Percentiles rank a stretch among this genome's conserved stretches.
Conservation (phyloP, 2,888 invertebrate species). For the Eupithecia subumbrata region DNA sequence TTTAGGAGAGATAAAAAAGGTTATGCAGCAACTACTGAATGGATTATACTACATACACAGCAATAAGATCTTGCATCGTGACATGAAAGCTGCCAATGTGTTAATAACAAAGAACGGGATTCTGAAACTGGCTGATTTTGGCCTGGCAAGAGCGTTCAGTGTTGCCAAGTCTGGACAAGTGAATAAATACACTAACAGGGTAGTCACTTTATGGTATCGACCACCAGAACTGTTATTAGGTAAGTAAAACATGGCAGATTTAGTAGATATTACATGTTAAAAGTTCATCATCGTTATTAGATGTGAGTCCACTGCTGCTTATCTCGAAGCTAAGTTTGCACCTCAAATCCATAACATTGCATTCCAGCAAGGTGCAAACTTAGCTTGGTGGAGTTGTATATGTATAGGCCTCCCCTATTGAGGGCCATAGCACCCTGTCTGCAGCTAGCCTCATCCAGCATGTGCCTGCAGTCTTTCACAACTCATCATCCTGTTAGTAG, state of each 20-base stretch:
- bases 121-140: conserved; percentile 98
- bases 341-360: too few species aligned
- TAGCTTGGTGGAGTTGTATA: too few species aligned
- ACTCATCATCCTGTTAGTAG: too few species aligned
- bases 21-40: conserved; percentile 86
- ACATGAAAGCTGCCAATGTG: conserved; percentile 99
- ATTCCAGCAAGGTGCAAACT: too few species aligned
- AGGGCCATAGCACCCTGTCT: too few species aligned
- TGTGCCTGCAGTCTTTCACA: too few species aligned
- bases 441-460: too few species aligned
- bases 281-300: too few species aligned
- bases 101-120: conserved; percentile 97
- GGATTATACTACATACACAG: conserved; percentile 98
- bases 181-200: conserved; percentile 96
- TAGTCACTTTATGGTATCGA: conserved; percentile 98
- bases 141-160: conserved; percentile 97
- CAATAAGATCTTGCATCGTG: conserved; percentile 96
- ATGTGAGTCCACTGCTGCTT: too few species aligned
- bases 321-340: too few species aligned
- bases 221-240: conserved; percentile 84
- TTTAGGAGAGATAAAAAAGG: conserved; percentile 98
- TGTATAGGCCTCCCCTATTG: too few species aligned
- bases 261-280: background rate
- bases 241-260: conserved; percentile 42
- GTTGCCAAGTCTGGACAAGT: conserved; percentile 92